phyloP scores from a whole-genome alignment of 2,113 vertebrate genomes.

The Rutilus rutilus region DNA sequence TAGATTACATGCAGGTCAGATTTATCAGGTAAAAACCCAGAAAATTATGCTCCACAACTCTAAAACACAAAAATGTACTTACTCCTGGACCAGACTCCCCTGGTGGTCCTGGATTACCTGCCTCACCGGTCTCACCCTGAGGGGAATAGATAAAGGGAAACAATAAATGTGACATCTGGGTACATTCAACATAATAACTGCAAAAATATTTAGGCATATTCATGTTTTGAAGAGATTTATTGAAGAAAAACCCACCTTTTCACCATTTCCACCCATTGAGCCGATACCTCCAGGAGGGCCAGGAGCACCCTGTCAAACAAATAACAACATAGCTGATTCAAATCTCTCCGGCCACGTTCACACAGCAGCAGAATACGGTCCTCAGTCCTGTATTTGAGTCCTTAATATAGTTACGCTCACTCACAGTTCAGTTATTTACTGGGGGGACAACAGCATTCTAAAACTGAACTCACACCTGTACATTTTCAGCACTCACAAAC shows the following conservation, averaged over 20 bases:
- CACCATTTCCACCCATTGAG: conserved; percentile 88
- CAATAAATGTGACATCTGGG: not conserved
- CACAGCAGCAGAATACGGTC: too few species aligned
- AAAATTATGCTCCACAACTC: not conserved
- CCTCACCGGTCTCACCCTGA: conserved; percentile 94
- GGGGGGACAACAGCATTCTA: too few species aligned
- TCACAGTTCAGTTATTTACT: too few species aligned
- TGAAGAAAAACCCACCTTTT: conserved; percentile 82
- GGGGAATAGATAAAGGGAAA: conserved; percentile 22
- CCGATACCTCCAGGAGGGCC: conserved; percentile 91
- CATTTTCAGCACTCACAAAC: too few species aligned
- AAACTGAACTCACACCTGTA: too few species aligned
- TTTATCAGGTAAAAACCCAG: not conserved
- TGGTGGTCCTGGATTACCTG: conserved; percentile 91
- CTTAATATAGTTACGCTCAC: too few species aligned
- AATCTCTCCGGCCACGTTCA: too few species aligned
- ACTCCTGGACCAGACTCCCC: conserved; percentile 89
- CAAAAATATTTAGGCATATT: not conserved
- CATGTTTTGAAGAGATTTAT: not conserved
- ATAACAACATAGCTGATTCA: not conserved
- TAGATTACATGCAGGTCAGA: not conserved
- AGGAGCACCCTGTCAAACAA: conserved; percentile 85
- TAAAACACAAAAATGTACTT: conserved; percentile 27
- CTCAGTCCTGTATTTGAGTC: too few species aligned
- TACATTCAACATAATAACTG: not conserved